Base-by-base conservation (phyloP, 1,140 invertebrate genomes). In the Aplysia californica region DNA sequence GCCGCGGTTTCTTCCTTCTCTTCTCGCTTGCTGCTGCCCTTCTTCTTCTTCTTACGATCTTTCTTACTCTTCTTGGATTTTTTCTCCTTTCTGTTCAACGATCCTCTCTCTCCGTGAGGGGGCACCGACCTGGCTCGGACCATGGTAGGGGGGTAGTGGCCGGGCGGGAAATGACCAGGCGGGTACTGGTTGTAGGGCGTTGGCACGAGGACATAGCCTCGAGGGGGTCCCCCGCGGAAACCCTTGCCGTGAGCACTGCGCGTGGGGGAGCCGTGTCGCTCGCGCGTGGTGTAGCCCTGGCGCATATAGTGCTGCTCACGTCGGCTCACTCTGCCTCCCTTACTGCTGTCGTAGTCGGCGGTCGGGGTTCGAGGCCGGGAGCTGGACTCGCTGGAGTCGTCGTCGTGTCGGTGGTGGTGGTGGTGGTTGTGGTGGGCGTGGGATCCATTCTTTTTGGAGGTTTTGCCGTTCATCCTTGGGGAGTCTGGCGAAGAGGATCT, bases 281-380 rank as follows among this genome's bases (percentile, higher is more conserved):
- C 23, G 38, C 61, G n/a, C 69, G 29, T 23, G 59, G 55, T 21
- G 33, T 59, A 31, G 41, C 44, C 76, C 58, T 77, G 79, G 23
- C 76, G 72, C n/a, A 72, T 78, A 35, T 85, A 82, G 70, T 83
- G 82, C 38, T 82, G 76, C 35, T 86, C 85, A 5, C 80, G 64
- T 66, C 86, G 76, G 74, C 86, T 87, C 41, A 58, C n/a, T 20
- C 77, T n/a, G 10, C 66, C 56, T 58, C 74, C 76, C 29, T 55
- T 38, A 18, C 39, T 35, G 35, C 58, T 18, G 20, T 86, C 85
- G 74, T 87, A 86, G 69, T 87, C 86, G 10, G 80, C 80, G 4
- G 86, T 84, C 20, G 86, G 86, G 1, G 83, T 86, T 41, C 64
- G 77, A 0, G 86, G 85, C 69, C 86, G 55, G 26, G 80, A 81